A percentile compares a stretch with the other conserved stretches of the same genome.
Evolutionary conservation across 1,140 invertebrate species (phyloP).

Genomic region (Drosophila teissieri): DNA sequence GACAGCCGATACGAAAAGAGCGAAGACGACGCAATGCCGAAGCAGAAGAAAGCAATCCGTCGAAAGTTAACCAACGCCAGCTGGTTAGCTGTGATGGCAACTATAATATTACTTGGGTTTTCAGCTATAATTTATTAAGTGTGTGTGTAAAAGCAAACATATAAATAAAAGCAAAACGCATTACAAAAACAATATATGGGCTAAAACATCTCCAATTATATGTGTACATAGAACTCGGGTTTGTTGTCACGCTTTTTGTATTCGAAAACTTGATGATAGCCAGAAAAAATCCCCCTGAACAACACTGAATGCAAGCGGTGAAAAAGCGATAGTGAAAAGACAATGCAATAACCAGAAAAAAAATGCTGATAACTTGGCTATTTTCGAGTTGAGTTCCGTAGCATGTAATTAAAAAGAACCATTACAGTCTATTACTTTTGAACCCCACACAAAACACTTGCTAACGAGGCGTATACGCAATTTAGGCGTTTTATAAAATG

Average conservation of each 20-base stretch:
- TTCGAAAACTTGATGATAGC: background rate
- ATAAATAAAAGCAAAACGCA: background rate
- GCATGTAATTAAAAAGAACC: background rate
- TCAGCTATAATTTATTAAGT: no score
- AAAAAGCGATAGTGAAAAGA: background rate
- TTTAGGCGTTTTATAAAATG: background rate
- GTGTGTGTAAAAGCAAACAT: background rate
- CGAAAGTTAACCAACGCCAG: conserved; percentile 9
- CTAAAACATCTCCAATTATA: no score
- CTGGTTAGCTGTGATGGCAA: conserved; percentile 3
- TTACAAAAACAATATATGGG: background rate
- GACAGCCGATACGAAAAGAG: conserved; percentile 1
- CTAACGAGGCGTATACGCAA: background rate
- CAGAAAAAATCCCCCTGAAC: background rate
- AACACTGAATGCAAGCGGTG: background rate
- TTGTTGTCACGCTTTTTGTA: background rate
- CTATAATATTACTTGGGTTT: background rate
- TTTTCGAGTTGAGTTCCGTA: conserved; percentile 1
- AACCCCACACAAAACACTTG: background rate
- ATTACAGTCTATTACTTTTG: no score
- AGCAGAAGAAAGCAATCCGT: conserved; percentile 26
- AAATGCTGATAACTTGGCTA: background rate
- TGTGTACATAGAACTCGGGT: no score
- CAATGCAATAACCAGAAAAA: background rate
- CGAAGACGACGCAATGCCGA: conserved; percentile 2